Evolutionary conservation across 2,888 invertebrate species (phyloP), one percentile per base, ranked within the genome.

Genomic region (Alloplasta piceator): DNA sequence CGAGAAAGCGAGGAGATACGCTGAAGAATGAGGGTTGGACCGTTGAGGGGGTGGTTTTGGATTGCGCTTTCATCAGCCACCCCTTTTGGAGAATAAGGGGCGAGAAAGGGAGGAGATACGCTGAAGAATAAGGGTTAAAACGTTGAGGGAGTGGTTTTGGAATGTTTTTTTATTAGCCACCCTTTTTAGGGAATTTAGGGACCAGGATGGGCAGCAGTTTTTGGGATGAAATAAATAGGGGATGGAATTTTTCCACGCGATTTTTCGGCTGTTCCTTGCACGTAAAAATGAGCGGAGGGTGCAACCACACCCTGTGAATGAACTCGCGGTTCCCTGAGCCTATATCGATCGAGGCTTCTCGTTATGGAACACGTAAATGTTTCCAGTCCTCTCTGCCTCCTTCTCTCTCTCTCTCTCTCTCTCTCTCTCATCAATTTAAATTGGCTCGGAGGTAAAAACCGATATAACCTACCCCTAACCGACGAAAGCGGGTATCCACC

Each of bases 401-500:
- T 6, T 43, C 12, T 46, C 46, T 48, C 38, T 36, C 55, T 50
- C 55, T 46, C 73, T 46, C 64, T 66, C 56, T 74, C 48, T 64
- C 46, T 58, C 50, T 78, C 38, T 50, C 74, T 82, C 81, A 78
- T 82, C 82, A 78, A 78, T 78, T 82, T 82, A 82, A 82, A 82
- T 82, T 82, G 82, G 82, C 78, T 78, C 41, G 63, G 67, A 75
- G 71, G 78, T 78, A 78, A 81, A 81, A 81, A 81, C 74, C 78
- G 74, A 70, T 75, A 75, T 60, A 78, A 36, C 16, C 52, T 52
- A 5, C 52, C 52, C n/a, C 12, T 5, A 4, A 52, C 60, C 74
- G 66, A 70, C 50, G 66, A 72, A 78, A 75, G 78, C 64, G 60
- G 70, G n/a, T 55, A 60, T 56, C 64, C 26, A 36, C 56, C 12